phyloP scores from a whole-genome alignment of 2,797 vertebrate genomes.

The Scleropages formosus region DNA sequence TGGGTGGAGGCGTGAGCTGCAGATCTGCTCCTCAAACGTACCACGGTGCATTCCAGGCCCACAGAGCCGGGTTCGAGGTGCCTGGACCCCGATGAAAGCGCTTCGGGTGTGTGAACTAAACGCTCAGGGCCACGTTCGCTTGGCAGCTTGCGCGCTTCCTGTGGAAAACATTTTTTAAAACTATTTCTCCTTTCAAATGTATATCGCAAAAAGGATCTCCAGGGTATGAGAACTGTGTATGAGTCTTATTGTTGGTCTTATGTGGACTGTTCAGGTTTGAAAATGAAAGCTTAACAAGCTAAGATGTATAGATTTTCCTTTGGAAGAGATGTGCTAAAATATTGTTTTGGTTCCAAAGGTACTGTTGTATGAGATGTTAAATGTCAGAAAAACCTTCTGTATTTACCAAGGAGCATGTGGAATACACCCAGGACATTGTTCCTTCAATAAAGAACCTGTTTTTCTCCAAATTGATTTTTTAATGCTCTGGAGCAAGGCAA shows the following conservation, averaged over 20 bases:
- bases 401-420: neutral
- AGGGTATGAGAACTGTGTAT: conserved; percentile 65
- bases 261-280: conserved; percentile 78
- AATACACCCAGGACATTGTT: neutral
- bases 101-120: conserved; percentile 69
- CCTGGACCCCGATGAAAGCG: neutral
- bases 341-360: no score
- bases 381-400: no score
- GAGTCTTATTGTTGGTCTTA: conserved; percentile 73
- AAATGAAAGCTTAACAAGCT: neutral
- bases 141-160: conserved; percentile 84
- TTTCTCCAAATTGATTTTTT: neutral
- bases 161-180: conserved; percentile 60
- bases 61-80: conserved; percentile 70
- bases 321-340: neutral
- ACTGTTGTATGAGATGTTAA: no score
- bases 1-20: conserved; percentile 76
- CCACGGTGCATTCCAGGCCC: conserved; percentile 76
- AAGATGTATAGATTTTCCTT: neutral
- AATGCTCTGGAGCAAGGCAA: conserved; percentile 3
- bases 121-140: conserved; percentile 77
- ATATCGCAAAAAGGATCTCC: conserved; percentile 45
- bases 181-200: conserved; percentile 37
- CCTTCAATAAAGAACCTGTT: neutral
- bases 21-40: conserved; percentile 81